phyloP scores from a whole-genome alignment of 2,797 vertebrate species.

The Sebastes iracundus region DNA sequence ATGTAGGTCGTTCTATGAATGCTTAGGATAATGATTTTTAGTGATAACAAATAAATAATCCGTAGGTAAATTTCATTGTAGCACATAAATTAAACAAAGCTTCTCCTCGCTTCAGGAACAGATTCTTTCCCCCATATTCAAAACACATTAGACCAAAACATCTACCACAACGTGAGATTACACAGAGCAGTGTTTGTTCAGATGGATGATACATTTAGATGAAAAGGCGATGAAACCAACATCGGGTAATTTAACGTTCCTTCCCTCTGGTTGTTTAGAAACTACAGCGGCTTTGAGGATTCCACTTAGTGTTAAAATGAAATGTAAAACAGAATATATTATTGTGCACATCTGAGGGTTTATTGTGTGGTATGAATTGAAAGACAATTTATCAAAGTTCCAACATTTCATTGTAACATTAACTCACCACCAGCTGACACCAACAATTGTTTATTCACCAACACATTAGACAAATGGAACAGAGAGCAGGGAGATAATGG shows the following conservation, averaged over 20 bases:
- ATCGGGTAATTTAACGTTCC: constrained; percentile 23
- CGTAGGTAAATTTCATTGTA: neutral
- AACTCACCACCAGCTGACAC: constrained; percentile 1
- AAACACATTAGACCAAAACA: constrained; percentile 28
- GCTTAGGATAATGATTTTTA: neutral
- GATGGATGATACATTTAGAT: constrained; percentile 32
- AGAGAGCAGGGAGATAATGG: constrained; percentile 38
- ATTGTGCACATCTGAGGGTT: neutral
- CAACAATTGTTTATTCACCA: neutral
- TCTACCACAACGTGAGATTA: constrained; percentile 3
- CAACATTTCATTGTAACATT: constrained; percentile 7
- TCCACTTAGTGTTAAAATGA: constrained; percentile 16
- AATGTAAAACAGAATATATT: neutral
- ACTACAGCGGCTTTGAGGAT: constrained; percentile 11
- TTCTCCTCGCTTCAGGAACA: neutral
- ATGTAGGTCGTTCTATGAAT: neutral
- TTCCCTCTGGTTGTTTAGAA: constrained; percentile 23
- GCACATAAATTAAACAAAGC: neutral
- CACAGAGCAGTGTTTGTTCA: constrained; percentile 28
- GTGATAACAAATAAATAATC: neutral
- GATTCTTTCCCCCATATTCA: constrained; percentile 14
- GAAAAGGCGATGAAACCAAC: constrained; percentile 14
- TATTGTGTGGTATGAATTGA: neutral
- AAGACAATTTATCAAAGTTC: neutral
- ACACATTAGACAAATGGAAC: constrained; percentile 21